Base-by-base conservation (phyloP, 2,797 vertebrate species). In the Rhadinocentrus ornatus region DNA sequence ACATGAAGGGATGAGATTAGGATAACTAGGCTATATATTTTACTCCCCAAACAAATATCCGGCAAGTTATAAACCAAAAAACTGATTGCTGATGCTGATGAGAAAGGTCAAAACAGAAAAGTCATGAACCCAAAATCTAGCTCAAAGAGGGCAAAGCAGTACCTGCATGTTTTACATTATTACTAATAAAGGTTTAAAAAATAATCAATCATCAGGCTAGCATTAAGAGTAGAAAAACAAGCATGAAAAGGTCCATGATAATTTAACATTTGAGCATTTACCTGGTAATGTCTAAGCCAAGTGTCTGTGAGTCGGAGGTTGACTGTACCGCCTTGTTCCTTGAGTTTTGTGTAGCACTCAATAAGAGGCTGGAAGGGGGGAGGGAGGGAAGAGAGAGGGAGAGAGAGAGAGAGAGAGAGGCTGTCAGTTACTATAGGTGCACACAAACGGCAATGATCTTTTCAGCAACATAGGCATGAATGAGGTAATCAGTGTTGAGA, bases 271-370 rank as follows among this genome's bases (percentile, higher is more conserved):
- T 27, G 53, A 24, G 31, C 15, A 39, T 32, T 73, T 91, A 99
- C 98, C 97, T 99, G 98, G 77, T 99, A 99, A 89, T 95, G 96
- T 71, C 98, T 90, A 37, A 99, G 95, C 98, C 98, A 99, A 27
- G 96, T 97, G 90, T 99, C 97, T 4, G 96, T 96, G 44, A 99
- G 92, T 62, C 93, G 93, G 48, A 99, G 94, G 91, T 94, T 96
- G 75, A 99, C 89, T 1, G 96, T 93, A 0, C 96, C 97, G 0
- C 97, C 96, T 44, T 93, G 93, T 80, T 98, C 97, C 81, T 94
- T 95, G 67, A 99, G 95, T 86, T 98, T 98, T 9, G 96, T 96
- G 89, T 96, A 99, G 88, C 98, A 98, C 73, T 99, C 97, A 59
- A 99, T 86, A 20, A 99, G 92, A 1, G 97, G 95, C 98, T 99